Percentiles rank a stretch among this genome's conserved stretches.
Conservation (phyloP, 2,113 vertebrate genomes). For the Mugil cephalus region DNA sequence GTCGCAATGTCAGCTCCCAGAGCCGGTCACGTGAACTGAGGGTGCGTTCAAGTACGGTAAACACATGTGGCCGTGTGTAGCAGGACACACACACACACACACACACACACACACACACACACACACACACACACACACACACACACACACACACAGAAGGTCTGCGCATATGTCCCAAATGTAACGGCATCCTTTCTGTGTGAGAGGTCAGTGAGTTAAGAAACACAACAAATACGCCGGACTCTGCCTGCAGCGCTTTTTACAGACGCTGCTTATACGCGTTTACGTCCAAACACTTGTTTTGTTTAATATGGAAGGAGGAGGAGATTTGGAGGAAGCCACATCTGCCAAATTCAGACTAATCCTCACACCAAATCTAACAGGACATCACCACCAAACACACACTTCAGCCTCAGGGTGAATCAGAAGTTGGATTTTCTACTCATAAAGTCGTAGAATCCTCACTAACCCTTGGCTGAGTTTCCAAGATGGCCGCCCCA, state of each 20-base stretch:
- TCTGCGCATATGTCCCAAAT: constrained; percentile 13
- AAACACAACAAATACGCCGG: constrained; percentile 22
- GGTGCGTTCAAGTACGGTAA: background rate
- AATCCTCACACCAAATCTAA: too few relatives aligned
- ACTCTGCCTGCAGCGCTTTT: constrained; percentile 29
- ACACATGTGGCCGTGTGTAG: constrained; percentile 31
- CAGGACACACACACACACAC: constrained; percentile 6
- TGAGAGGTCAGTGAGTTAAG: constrained; percentile 48
- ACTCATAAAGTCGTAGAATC: too few relatives aligned
- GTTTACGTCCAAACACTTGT: background rate
- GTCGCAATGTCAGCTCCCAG: constrained; percentile 26
- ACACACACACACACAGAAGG: background rate
- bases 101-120: constrained; percentile 18
- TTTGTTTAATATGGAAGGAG: too few relatives aligned
- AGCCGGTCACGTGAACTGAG: constrained; percentile 38
- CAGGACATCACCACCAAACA: too few relatives aligned
- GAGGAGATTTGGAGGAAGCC: too few relatives aligned
- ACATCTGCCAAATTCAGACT: too few relatives aligned
- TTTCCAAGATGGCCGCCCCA: too few relatives aligned
- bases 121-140: constrained; percentile 17
- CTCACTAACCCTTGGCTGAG: too few relatives aligned
- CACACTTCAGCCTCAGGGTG: too few relatives aligned
- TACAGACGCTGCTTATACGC: constrained; percentile 14
- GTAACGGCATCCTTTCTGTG: constrained; percentile 31
- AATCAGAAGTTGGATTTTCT: too few relatives aligned